Conservation (phyloP, 2,888 invertebrate species). For the Thumatha senex region DNA sequence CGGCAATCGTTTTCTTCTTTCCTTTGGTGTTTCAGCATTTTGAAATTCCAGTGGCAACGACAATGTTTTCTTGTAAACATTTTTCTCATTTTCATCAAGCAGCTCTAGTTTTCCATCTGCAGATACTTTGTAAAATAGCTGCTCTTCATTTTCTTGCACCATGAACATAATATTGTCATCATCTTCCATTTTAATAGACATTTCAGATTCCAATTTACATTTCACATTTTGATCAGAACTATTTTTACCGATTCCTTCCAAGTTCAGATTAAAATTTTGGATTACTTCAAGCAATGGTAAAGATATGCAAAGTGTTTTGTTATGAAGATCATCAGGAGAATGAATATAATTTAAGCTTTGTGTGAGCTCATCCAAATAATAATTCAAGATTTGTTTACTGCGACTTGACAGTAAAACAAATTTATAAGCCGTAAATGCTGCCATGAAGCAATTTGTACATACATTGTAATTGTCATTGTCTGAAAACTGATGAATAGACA, state of each 20-base stretch:
- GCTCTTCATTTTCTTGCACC: constrained; percentile 45
- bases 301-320: constrained; percentile 54
- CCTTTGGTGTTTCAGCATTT: constrained; percentile 31
- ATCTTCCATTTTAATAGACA: constrained; percentile 13
- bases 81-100: constrained; percentile 30
- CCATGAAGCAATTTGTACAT: constrained; percentile 59
- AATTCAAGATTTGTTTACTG: constrained; percentile 55
- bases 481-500: constrained; percentile 49
- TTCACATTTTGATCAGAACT: neutral
- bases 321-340: constrained; percentile 35
- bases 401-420: constrained; percentile 54
- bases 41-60: constrained; percentile 1
- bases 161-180: constrained; percentile 51
- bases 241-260: constrained; percentile 43
- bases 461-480: constrained; percentile 52
- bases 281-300: constrained; percentile 40
- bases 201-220: neutral
- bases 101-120: constrained; percentile 33
- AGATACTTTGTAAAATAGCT: constrained; percentile 38
- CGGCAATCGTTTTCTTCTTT: constrained; percentile 55
- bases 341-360: constrained; percentile 44
- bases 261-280: constrained; percentile 47
- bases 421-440: constrained; percentile 60
- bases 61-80: constrained; percentile 16
- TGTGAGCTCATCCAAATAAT: constrained; percentile 53